Conservation (phyloP, 2,888 invertebrate genomes). For the Neria commutata region DNA sequence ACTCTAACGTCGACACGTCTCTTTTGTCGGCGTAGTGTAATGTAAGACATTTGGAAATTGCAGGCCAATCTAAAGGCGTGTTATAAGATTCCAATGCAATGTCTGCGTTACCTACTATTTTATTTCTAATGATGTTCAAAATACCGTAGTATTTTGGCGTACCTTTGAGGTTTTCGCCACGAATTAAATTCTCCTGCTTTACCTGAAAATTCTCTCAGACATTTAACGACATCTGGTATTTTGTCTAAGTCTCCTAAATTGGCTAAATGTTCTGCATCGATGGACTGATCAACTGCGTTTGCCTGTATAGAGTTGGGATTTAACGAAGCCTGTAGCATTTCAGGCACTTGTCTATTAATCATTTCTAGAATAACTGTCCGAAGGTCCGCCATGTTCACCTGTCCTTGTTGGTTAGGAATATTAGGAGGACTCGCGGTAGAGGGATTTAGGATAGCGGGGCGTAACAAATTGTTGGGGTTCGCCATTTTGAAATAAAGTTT, state of each 20-base stretch:
- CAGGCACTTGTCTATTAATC: background rate
- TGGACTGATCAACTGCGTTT: background rate
- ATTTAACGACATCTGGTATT: conserved; percentile 12
- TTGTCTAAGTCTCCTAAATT: conserved; percentile 8
- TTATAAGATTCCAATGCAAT: background rate
- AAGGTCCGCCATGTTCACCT: background rate
- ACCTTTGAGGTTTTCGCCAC: conserved; percentile 12
- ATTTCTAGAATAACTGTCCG: too few species aligned
- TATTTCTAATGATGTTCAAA: background rate
- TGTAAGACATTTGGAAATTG: conserved; percentile 21
- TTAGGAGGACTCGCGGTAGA: background rate
- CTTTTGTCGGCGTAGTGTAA: conserved; percentile 30
- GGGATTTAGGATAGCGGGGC: background rate
- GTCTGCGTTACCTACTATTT: background rate
- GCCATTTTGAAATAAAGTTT: background rate
- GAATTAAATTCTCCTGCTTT: conserved; percentile 20
- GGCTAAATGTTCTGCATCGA: background rate
- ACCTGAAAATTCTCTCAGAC: conserved; percentile 22
- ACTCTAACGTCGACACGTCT: conserved; percentile 16
- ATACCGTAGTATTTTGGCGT: conserved; percentile 22
- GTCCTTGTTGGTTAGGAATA: background rate
- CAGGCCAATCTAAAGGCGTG: conserved; percentile 21
- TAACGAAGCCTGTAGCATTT: too few species aligned
- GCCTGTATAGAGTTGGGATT: too few species aligned
- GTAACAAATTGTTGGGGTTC: background rate